phyloP scores from a whole-genome alignment of 2,113 vertebrate species.

The Tympanuchus pallidicinctus region DNA sequence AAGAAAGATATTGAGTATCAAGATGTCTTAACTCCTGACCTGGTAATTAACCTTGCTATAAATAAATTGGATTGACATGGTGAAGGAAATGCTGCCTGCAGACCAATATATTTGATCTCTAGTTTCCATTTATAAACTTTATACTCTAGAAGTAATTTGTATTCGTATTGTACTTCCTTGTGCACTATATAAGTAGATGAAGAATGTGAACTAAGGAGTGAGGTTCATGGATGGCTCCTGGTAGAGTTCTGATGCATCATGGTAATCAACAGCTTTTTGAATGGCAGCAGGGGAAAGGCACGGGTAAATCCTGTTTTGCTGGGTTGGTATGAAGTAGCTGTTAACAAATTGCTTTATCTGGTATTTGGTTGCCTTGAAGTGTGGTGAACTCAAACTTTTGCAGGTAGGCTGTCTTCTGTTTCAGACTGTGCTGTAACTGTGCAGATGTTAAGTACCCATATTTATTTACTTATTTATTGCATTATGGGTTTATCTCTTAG shows the following conservation, averaged over 20 bases:
- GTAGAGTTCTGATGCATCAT: neutral
- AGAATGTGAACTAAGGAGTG: accelerated
- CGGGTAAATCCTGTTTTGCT: neutral
- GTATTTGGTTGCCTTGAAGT: neutral
- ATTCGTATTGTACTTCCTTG: neutral
- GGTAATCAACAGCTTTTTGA: neutral
- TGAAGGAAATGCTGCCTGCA: neutral
- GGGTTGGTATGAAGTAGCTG: neutral
- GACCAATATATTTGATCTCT: neutral
- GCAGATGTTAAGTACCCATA: neutral
- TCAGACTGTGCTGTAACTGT: neutral
- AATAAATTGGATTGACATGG: neutral
- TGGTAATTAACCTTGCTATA: neutral
- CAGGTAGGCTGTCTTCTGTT: neutral
- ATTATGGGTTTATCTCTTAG: neutral
- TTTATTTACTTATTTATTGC: neutral
- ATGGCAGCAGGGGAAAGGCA: neutral
- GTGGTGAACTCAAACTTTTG: neutral
- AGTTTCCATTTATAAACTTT: neutral
- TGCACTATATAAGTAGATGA: neutral
- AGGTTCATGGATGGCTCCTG: neutral
- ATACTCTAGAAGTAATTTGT: neutral
- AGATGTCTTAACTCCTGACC: neutral
- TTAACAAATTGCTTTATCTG: neutral
- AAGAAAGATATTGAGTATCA: neutral